Evolutionary conservation across 2,113 vertebrate genomes (phyloP).

Genomic region (Prolemur simus): DNA sequence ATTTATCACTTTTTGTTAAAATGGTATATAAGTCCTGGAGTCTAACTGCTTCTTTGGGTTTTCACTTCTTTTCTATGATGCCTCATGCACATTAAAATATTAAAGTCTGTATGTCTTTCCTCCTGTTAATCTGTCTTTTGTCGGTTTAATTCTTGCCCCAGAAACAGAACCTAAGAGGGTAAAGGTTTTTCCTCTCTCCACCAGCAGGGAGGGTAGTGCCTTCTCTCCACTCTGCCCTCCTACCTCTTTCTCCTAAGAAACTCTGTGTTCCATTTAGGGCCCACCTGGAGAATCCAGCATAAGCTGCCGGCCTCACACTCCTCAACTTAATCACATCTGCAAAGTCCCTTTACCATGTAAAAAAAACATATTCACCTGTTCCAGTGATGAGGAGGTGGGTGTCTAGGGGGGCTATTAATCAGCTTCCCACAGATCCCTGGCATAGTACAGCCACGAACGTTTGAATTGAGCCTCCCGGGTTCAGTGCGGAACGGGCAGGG

Average conservation of each 20-base stretch:
- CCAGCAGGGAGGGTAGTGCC: not conserved
- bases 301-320: not conserved
- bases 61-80: not conserved
- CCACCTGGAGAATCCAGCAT: not conserved
- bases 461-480: not conserved
- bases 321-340: not conserved
- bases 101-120: not conserved
- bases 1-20: not conserved
- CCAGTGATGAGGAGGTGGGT: not conserved
- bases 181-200: too few species aligned
- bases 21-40: not conserved
- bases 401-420: too few species aligned
- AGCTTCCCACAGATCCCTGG: not conserved
- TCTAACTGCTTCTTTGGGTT: not conserved
- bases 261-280: not conserved
- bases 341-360: fast-evolving
- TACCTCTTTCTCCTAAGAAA: not conserved
- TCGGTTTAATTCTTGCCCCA: not conserved
- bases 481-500: not conserved
- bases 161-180: fast-evolving
- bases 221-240: not conserved
- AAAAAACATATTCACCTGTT: not conserved
- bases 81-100: not conserved
- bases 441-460: not conserved
- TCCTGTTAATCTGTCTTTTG: not conserved